Base-by-base conservation (phyloP, 2,888 invertebrate species). In the Beris chalybata region DNA sequence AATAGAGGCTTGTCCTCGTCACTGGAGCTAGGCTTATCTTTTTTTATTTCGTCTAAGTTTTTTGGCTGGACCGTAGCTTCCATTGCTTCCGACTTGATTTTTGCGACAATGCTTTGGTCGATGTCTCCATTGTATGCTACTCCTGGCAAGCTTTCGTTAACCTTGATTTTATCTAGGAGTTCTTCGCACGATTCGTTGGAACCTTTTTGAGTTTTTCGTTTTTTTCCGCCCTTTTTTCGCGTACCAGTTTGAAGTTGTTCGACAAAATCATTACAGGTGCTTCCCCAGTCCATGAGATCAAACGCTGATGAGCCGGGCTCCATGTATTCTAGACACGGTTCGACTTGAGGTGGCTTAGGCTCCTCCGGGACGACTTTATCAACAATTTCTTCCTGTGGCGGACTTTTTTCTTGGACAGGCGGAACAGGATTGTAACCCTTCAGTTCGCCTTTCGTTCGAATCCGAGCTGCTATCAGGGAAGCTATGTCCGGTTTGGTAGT, bases 371-470 rank as follows among this genome's bases (percentile, higher is more conserved):
- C 43, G 4, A 12, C n/a, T 43, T 52, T 52, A n/a, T 44, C 29
- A n/a, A 13, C 15, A 30, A 12, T 13, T 4, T 47, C 45, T 81
- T 82, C 80, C 82, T 80, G 13, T 7, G 7, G 12, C 22, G n/a
- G 38, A 30, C 48, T 48, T 11, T 44, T 80, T 7, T 38, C n/a
- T 22, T 38, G 43, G 29, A 55, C 11, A 44, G 29, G 50, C 13
- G 47, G 15, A 22, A 67, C 76, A 76, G 53, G 74, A 77, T 73
- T 69, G 73, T 81, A 81, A 58, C 83, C 85, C 79, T 93, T 94
- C 48, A 93, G 81, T 80, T 93, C 93, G 2, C 91, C 93, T 81
- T 93, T 93, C 4, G 93, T 94, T 71, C 93, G 84, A 74, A 93
- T 93, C 75, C 92, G 84, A 11, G 91, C 87, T 4, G 87, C 85